phyloP scores from a whole-genome alignment of 2,797 vertebrate species.

The Spondyliosoma cantharus region DNA sequence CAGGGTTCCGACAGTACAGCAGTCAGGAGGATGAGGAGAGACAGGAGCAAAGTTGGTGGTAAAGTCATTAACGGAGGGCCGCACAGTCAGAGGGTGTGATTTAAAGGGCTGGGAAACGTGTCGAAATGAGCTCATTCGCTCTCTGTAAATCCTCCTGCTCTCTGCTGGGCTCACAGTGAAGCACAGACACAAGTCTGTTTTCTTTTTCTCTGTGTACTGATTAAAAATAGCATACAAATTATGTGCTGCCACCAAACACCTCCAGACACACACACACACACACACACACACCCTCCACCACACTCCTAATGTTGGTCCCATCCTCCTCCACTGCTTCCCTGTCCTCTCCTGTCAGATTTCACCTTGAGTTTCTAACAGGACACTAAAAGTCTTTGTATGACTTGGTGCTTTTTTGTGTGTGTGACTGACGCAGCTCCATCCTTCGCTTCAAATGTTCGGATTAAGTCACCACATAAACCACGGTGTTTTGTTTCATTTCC shows the following conservation, averaged over 20 bases:
- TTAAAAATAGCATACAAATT: slow-evolving; percentile 72
- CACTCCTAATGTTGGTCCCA: background rate
- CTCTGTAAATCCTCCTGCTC: slow-evolving; percentile 76
- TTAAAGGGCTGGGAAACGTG: slow-evolving; percentile 73
- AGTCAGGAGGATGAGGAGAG: slow-evolving; percentile 20
- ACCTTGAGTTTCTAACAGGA: slow-evolving; percentile 33
- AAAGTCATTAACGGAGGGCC: slow-evolving; percentile 72
- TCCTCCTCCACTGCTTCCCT: slow-evolving; percentile 15
- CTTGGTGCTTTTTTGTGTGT: background rate
- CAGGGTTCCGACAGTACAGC: background rate
- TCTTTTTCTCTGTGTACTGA: slow-evolving; percentile 62
- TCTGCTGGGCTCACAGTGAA: slow-evolving; percentile 59
- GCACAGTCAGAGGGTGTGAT: slow-evolving; percentile 68
- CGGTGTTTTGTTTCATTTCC: background rate
- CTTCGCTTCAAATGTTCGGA: background rate
- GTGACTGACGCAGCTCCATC: slow-evolving; percentile 2
- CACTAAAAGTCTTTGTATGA: slow-evolving; percentile 30
- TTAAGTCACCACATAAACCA: background rate
- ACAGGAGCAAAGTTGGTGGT: slow-evolving; percentile 55
- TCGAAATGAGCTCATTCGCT: slow-evolving; percentile 77
- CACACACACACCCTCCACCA: slow-evolving; percentile 8
- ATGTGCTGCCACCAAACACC: slow-evolving; percentile 34
- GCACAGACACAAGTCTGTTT: slow-evolving; percentile 49
- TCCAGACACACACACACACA: slow-evolving; percentile 1
- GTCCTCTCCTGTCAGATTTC: slow-evolving; percentile 39